Evolutionary conservation across 2,888 invertebrate species (phyloP), one percentile per base, ranked within the genome.

Genomic region (Papilio protenor): DNA sequence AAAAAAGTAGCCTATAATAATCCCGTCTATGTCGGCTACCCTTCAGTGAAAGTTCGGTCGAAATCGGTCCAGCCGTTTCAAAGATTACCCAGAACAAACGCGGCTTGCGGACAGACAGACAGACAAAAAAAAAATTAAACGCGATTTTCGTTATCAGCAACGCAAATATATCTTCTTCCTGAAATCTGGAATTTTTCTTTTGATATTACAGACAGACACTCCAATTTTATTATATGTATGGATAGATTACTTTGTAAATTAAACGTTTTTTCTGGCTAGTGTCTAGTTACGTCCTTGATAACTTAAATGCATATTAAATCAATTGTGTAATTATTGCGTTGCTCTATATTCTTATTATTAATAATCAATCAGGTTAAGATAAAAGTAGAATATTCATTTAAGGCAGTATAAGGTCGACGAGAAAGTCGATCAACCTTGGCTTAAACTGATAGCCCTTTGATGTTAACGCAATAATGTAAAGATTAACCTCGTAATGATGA

Each of bases 401-500:
- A 6, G 40, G 66, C 40, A 64, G 8, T 12, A 1, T 16, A 66
- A 66, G 66, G 66, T 66, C 66, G 66, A 1, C n/a, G 66, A 27
- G 66, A 66, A 40, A 40, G 66, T 40, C 16, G 66, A 40, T 18
- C 16, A 64, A 66, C 66, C 40, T 40, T 40, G 40, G 40, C 66
- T 66, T n/a, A n/a, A 66, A 66, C 66, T 66, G 40, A 40, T 66
- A 66, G 18, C 66, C 10, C 18, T 66, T 18, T 40, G 18, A 66
- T 66, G 66, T 66, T 11, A 33, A 64, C 33, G 64, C 64, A 64
- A 61, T 59, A 1, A 57, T 2, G 8, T 16, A 61, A 40, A 66
- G 40, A 59, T 59, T 59, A 11, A 40, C 23, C 61, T 61, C 8
- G 61, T 61, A 61, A 3, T 61, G 61, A 27, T 52, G 21, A 57